Percentiles rank a stretch among this genome's conserved stretches.
Conservation (phyloP, 2,797 vertebrate genomes). For the Microhierax caerulescens region DNA sequence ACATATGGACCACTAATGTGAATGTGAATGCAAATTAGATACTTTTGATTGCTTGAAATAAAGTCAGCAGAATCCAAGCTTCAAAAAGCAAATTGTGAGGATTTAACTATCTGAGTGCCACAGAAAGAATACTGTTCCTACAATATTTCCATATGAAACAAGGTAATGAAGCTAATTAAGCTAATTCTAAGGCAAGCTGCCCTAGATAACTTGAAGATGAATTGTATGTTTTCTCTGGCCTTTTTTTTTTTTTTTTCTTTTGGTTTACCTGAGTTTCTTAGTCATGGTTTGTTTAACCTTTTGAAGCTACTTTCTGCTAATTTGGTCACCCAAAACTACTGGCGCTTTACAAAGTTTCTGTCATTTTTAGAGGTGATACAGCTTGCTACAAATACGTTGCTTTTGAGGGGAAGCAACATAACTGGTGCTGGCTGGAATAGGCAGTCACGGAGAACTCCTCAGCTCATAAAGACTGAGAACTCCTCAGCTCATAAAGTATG, state of each 20-base stretch:
- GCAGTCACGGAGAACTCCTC: not conserved
- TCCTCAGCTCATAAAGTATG: not conserved
- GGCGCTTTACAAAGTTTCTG: not conserved
- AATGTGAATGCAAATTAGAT: constrained; percentile 83
- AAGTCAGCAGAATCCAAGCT: constrained; percentile 79
- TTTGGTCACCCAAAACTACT: not conserved
- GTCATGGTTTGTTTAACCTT: not conserved
- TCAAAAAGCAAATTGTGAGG: constrained; percentile 76
- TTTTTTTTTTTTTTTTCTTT: not conserved
- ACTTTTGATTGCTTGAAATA: constrained; percentile 83
- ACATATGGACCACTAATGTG: constrained; percentile 83
- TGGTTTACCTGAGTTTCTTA: not conserved
- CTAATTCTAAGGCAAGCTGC: constrained; percentile 32
- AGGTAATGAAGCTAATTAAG: constrained; percentile 40
- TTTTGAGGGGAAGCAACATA: not conserved
- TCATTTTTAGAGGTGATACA: not conserved
- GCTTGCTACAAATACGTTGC: not conserved
- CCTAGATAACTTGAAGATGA: constrained; percentile 22
- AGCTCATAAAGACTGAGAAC: not conserved
- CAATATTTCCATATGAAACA: constrained; percentile 59
- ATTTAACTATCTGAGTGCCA: constrained; percentile 76
- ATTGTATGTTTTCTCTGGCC: not conserved
- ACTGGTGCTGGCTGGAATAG: not conserved
- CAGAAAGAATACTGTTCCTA: constrained; percentile 38
- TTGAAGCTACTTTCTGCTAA: not conserved